phyloP scores from a whole-genome alignment of 2,797 vertebrate genomes.

The Cossypha polioptera region DNA sequence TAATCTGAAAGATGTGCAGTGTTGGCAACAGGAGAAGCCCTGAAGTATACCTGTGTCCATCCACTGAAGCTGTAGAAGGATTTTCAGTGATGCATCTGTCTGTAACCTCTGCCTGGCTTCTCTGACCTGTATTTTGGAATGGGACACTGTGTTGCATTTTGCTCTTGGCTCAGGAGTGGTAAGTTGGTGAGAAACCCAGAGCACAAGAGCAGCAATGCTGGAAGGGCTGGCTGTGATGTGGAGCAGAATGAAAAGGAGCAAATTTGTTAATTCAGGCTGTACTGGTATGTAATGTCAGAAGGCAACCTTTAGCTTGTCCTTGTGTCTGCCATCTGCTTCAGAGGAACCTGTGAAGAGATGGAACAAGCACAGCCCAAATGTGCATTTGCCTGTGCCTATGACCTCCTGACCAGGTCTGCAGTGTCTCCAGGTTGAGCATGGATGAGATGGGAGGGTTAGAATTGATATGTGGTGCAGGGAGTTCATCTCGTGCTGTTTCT shows the following conservation, averaged over 20 bases:
- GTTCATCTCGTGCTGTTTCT: neutral
- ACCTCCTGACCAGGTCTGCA: neutral
- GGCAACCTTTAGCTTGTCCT: neutral
- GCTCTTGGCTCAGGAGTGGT: neutral
- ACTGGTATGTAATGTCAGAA: neutral
- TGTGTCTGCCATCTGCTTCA: neutral
- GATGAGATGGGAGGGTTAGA: neutral
- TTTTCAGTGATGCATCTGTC: neutral
- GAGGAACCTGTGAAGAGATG: neutral
- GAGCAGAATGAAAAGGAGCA: neutral
- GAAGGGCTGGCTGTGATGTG: neutral
- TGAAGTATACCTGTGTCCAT: neutral
- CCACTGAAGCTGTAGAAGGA: neutral
- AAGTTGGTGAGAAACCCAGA: neutral
- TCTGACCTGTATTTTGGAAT: neutral
- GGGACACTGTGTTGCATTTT: neutral
- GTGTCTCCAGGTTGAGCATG: neutral
- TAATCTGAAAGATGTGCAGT: neutral
- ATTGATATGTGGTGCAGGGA: rapidly evolving
- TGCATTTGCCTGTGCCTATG: neutral
- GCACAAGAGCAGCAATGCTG: neutral
- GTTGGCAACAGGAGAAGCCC: neutral
- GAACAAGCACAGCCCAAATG: neutral
- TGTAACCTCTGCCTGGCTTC: neutral
- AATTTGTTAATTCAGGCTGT: neutral